Conservation (phyloP, 23 tunicate genomes). For the Oikopleura vanhoeffeni region DNA sequence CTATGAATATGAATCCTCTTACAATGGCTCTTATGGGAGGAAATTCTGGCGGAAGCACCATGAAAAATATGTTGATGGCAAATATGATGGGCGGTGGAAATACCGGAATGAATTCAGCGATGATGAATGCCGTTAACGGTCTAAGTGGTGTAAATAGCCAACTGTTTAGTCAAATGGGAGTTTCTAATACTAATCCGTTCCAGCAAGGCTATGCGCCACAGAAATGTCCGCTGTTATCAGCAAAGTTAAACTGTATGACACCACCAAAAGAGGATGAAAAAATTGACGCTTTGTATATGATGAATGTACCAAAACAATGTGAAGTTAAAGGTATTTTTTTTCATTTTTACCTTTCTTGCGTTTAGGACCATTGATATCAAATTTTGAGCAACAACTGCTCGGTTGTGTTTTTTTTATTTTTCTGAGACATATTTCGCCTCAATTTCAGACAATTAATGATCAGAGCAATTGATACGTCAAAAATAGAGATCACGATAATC, state of each 20-base stretch:
- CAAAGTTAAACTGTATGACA: neutral
- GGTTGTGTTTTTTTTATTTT: too few relatives aligned
- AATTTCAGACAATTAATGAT: too few relatives aligned
- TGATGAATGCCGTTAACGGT: neutral
- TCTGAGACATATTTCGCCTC: too few relatives aligned
- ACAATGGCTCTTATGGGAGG: neutral
- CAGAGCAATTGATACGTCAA: too few relatives aligned
- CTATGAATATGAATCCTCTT: neutral
- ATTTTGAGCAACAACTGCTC: too few relatives aligned
- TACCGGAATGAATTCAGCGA: neutral
- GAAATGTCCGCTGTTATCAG: neutral
- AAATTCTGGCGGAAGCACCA: neutral
- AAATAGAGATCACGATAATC: too few relatives aligned
- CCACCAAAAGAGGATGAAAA: neutral
- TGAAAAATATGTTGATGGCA: neutral
- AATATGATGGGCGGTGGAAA: neutral
- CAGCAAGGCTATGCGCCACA: neutral
- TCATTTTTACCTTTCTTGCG: too few relatives aligned
- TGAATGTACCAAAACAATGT: neutral
- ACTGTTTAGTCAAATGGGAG: neutral
- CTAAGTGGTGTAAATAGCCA: neutral
- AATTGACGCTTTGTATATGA: neutral
- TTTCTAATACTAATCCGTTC: neutral
- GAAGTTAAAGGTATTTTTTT: conserved; percentile 14
- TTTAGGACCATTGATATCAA: too few relatives aligned